Conservation (phyloP, 2,113 vertebrate species). For the Canis aureus region DNA sequence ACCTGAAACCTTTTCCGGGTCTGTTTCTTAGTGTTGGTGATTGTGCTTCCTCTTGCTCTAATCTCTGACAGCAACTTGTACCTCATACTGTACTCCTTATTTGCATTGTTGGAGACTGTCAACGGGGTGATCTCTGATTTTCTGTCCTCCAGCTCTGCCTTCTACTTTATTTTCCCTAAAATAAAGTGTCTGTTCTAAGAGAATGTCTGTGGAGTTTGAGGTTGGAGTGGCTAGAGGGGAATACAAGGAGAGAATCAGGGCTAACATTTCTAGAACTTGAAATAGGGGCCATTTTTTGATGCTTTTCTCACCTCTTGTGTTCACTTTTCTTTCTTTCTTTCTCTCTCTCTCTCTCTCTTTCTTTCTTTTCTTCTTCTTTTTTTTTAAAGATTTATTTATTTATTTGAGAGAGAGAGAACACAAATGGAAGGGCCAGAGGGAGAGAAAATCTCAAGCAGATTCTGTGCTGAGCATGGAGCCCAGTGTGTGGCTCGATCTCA, state of each 20-base stretch:
- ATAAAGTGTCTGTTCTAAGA: not conserved
- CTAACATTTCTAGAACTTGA: not conserved
- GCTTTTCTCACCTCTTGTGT: not conserved
- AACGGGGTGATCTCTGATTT: not conserved
- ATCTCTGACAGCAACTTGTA: not conserved
- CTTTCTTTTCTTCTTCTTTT: not conserved
- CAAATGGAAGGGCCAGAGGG: not conserved
- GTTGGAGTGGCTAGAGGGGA: not conserved
- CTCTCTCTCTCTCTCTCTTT: too few relatives aligned
- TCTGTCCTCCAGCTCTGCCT: conserved; percentile 4
- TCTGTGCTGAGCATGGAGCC: not conserved
- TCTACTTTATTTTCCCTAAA: not conserved
- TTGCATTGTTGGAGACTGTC: not conserved
- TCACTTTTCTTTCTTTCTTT: not conserved
- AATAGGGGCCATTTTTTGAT: not conserved
- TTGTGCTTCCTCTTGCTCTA: not conserved
- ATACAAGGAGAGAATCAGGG: not conserved
- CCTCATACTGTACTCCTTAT: not conserved
- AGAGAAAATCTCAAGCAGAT: not conserved
- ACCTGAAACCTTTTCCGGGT: conserved; percentile 56
- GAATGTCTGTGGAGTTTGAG: not conserved
- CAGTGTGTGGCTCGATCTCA: not conserved
- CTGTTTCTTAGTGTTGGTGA: conserved; percentile 37
- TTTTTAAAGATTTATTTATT: not conserved
- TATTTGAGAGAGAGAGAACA: not conserved